Percentiles rank a stretch among this genome's conserved stretches.
Evolutionary conservation across 2,888 invertebrate species (phyloP).

Genomic region (Drosophila siamana): DNA sequence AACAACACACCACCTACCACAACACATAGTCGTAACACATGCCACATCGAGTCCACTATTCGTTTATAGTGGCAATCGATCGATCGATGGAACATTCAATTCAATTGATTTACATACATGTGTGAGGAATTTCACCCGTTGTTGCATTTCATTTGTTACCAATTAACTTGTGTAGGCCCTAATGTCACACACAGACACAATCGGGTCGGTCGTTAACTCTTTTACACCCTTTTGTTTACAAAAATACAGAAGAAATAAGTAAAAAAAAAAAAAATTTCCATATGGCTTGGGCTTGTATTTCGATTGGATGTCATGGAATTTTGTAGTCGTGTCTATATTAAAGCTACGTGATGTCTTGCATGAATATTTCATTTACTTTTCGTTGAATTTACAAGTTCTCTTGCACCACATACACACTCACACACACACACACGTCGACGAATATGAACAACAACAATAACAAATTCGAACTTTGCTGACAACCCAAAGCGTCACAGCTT

Average conservation of each 20-base stretch:
- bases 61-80: constrained; percentile 12
- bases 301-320: constrained; percentile 43
- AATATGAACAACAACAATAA: constrained; percentile 41
- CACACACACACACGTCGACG: constrained; percentile 7
- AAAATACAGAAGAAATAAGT: constrained; percentile 21
- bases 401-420: constrained; percentile 6
- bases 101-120: constrained; percentile 23
- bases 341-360: constrained; percentile 75
- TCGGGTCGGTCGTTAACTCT: constrained; percentile 61
- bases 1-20: not conserved
- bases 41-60: not conserved
- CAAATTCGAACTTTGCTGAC: constrained; percentile 49
- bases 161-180: constrained; percentile 52
- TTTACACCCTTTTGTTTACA: constrained; percentile 39
- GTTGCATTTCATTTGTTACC: constrained; percentile 49
- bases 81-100: constrained; percentile 15
- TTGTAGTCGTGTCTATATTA: constrained; percentile 51
- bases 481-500: constrained; percentile 24
- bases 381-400: constrained; percentile 45
- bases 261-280: constrained; percentile 14
- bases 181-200: constrained; percentile 39
- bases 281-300: constrained; percentile 5
- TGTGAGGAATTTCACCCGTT: constrained; percentile 28
- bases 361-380: constrained; percentile 76
- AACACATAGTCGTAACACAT: not conserved